Evolutionary conservation across 1,140 invertebrate species (phyloP), one percentile per base, ranked within the genome.

Genomic region (Macrostomum lignano): DNA sequence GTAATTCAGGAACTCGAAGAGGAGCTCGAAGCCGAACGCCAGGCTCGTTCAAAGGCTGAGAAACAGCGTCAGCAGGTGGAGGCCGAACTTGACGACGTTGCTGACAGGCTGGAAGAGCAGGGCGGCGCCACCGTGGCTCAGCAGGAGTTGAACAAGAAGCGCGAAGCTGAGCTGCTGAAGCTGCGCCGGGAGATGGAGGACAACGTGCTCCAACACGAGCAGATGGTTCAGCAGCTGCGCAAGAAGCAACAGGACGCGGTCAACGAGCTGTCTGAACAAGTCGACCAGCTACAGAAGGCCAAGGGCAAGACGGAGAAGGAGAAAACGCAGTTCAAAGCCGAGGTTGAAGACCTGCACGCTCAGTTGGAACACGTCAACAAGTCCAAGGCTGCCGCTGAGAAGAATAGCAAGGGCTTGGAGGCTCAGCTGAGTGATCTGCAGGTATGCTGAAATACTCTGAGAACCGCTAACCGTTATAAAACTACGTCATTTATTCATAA

Each of bases 161-260:
- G 86, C 43, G 86, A 96, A 61, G 76, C 79, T 48, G 88, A 96
- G 63, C 69, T 98, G 39, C 72, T 77, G 66, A 96, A 96, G 60
- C 69, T 96, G 26, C 74, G 84, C 47, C 74, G 86, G 48, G 86
- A 96, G 60, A 68, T 98, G 45, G 88, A 96, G 59, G 88, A 96
- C 61, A 68, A 77, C 49, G 86, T 91, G 65, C 79, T 94, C 56
- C 82, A 94, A 62, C 82, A 93, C 57, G 88, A 96, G 64, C 71
- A 77, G 40, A 77, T 78, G 43, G 66, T 93, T 46, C 72, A 76
- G 45, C 75, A 74, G 55, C 68, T 94, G 43, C 74, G 86, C 61
- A 96, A 96, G 71, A 96, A 96, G 69, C 79, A 94, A 67, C 91
- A 93, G 57, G 88, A 96, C 63, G 75, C 82, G 49, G 77, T 91